These are phyloP conservation scores for Emydocephalus ijimae DNA, from an alignment of 2,113 vertebrate genomes.

Conservation along the genomic window DNA sequence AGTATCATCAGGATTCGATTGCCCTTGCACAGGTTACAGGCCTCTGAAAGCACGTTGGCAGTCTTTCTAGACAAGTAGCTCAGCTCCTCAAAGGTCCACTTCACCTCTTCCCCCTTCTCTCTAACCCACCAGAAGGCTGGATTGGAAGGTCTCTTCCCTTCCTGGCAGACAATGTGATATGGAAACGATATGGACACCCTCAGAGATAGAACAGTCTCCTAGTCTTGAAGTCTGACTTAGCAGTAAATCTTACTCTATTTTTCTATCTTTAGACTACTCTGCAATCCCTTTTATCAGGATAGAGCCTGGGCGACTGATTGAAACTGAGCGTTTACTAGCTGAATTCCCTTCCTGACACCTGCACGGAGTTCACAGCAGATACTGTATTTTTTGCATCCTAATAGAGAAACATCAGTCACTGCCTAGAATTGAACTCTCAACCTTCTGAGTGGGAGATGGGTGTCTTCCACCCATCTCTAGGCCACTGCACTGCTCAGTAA, in stretches of 20 bases:
- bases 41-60: slow-evolving; percentile 68
- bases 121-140: slow-evolving; percentile 78
- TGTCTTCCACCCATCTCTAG: too few species aligned
- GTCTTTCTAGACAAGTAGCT: slow-evolving; percentile 67
- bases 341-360: too few species aligned
- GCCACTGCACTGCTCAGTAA: too few species aligned
- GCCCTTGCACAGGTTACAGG: slow-evolving; percentile 64
- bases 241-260: neutral
- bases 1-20: slow-evolving; percentile 72
- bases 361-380: too few species aligned
- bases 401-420: too few species aligned
- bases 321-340: too few species aligned
- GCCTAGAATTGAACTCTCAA: too few species aligned
- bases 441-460: too few species aligned
- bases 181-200: neutral
- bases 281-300: too few species aligned
- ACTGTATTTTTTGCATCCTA: too few species aligned
- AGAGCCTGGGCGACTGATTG: too few species aligned
- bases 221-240: neutral
- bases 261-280: too few species aligned
- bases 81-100: slow-evolving; percentile 76
- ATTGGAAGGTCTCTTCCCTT: slow-evolving; percentile 13
- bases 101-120: slow-evolving; percentile 60
- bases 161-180: slow-evolving; percentile 3
- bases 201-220: neutral